phyloP scores from a whole-genome alignment of 1,140 invertebrate genomes.

The Halyomorpha halys region DNA sequence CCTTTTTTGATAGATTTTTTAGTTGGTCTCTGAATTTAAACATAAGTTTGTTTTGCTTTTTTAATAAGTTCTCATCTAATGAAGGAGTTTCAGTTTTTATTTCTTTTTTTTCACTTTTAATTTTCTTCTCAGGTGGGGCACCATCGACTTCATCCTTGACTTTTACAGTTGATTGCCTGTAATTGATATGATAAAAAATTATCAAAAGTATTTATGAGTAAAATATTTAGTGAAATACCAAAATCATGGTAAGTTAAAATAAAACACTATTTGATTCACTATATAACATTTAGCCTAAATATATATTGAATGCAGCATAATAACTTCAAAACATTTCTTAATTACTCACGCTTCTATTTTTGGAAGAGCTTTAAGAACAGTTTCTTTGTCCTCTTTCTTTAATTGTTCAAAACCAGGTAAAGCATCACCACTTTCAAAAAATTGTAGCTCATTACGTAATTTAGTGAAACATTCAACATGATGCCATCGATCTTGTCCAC shows the following conservation, averaged over 20 bases:
- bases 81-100: constrained; percentile 49
- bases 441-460: constrained; percentile 61
- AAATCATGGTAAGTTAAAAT: neutral
- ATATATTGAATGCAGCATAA: too few relatives aligned
- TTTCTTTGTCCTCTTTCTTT: constrained; percentile 59
- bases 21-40: constrained; percentile 58
- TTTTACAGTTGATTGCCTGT: constrained; percentile 24
- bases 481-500: constrained; percentile 74
- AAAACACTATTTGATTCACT: too few relatives aligned
- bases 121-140: constrained; percentile 49
- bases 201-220: constrained; percentile 1
- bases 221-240: neutral
- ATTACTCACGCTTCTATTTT: constrained; percentile 37
- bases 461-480: constrained; percentile 88
- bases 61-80: constrained; percentile 44
- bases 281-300: too few relatives aligned
- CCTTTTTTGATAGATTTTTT: constrained; percentile 40
- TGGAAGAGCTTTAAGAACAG: constrained; percentile 55
- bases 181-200: neutral
- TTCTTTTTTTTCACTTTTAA: constrained; percentile 51
- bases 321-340: too few relatives aligned
- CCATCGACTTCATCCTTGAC: constrained; percentile 45
- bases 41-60: constrained; percentile 69
- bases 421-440: constrained; percentile 54
- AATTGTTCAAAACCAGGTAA: constrained; percentile 66